Percentiles rank a stretch among this genome's conserved stretches.
These are phyloP conservation scores for Cuniculus paca DNA, from an alignment of 2,797 vertebrate species.

Conservation along the genomic window DNA sequence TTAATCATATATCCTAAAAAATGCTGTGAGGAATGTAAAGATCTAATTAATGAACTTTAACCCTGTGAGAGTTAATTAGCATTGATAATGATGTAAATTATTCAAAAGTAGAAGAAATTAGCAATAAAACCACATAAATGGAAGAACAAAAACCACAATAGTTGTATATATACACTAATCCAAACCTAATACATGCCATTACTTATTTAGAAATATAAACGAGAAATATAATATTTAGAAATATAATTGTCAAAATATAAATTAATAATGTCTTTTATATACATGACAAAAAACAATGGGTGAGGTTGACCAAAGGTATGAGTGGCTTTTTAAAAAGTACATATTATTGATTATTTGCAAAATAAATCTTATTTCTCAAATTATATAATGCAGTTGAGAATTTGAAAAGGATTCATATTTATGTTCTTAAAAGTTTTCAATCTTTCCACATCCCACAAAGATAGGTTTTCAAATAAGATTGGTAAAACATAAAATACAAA, in stretches of 20 bases:
- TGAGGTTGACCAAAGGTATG: neutral
- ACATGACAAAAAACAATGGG: neutral
- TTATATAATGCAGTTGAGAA: neutral
- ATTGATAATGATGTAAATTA: neutral
- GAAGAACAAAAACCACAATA: neutral
- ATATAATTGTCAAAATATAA: neutral
- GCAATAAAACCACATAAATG: slow-evolving; percentile 8
- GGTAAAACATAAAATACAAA: neutral
- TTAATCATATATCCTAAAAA: neutral
- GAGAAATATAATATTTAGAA: too few species aligned
- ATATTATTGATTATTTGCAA: neutral
- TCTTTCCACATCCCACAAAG: neutral
- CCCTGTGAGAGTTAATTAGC: neutral
- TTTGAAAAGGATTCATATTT: neutral
- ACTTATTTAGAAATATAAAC: slow-evolving; percentile 6
- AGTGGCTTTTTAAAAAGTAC: neutral
- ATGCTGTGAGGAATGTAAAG: neutral
- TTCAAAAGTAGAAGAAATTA: neutral
- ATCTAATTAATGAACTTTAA: neutral
- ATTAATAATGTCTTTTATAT: neutral
- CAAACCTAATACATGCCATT: neutral
- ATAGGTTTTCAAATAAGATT: neutral
- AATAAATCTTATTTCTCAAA: neutral
- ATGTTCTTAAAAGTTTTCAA: neutral
- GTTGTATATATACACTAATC: neutral